phyloP scores from a whole-genome alignment of 2,888 invertebrate species.

The Tromatobia lineatoria region DNA sequence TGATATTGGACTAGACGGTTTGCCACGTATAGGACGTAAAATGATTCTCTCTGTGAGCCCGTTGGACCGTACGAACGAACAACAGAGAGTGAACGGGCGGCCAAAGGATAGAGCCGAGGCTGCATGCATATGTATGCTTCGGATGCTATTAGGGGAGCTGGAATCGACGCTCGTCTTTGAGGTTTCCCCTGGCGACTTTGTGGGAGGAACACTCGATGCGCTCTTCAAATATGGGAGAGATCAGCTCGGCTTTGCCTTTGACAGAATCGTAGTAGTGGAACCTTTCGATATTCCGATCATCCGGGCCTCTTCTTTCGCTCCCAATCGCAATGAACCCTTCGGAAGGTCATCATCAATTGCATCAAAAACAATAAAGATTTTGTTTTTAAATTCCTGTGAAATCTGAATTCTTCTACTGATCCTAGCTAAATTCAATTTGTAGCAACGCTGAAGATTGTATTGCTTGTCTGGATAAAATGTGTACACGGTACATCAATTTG shows the following conservation, averaged over 20 bases:
- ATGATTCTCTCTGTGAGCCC: constrained; percentile 64
- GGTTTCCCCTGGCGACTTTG: constrained; percentile 63
- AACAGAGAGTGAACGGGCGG: constrained; percentile 59
- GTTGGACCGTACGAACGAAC: constrained; percentile 64
- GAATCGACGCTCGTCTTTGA: constrained; percentile 66
- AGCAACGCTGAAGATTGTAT: too few species aligned
- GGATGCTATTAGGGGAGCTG: constrained; percentile 62
- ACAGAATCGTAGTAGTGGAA: constrained; percentile 15
- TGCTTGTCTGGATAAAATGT: too few species aligned
- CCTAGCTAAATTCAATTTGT: too few species aligned
- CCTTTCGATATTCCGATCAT: constrained; percentile 51
- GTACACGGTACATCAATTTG: too few species aligned
- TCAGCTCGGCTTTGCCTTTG: constrained; percentile 45
- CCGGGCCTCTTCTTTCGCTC: not conserved
- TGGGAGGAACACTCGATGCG: constrained; percentile 59
- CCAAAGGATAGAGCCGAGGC: constrained; percentile 62
- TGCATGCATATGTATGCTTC: constrained; percentile 65
- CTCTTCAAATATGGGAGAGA: constrained; percentile 59
- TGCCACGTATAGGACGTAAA: constrained; percentile 44
- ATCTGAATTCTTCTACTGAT: too few species aligned
- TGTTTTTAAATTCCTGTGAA: too few species aligned
- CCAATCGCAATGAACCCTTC: not conserved
- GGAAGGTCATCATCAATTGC: not conserved
- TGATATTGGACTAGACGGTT: constrained; percentile 29
- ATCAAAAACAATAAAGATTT: too few species aligned